These are phyloP conservation scores for Drosophila multiciliata DNA, from an alignment of 2,888 invertebrate species.

Conservation along the genomic window DNA sequence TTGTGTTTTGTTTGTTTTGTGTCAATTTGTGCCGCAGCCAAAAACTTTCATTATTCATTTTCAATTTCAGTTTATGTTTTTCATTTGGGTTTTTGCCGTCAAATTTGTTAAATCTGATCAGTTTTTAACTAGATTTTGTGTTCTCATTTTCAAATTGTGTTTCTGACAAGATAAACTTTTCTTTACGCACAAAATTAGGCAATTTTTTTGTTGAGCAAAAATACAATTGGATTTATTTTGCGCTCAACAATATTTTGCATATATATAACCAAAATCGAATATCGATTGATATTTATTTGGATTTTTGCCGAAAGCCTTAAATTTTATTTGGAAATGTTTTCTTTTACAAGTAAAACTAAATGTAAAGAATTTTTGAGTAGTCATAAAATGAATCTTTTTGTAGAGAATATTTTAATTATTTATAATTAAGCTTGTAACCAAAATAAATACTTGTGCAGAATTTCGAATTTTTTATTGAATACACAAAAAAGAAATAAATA, in stretches of 20 bases:
- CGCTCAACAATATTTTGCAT: not conserved
- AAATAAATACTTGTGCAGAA: too few relatives aligned
- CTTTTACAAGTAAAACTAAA: not conserved
- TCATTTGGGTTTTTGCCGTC: constrained; percentile 1
- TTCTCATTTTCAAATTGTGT: constrained; percentile 14
- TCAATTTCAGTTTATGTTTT: not conserved
- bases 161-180: constrained; percentile 7
- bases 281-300: not conserved
- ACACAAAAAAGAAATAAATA: too few relatives aligned
- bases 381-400: not conserved
- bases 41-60: constrained; percentile 28
- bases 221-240: not conserved
- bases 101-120: constrained; percentile 20
- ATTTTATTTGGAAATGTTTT: not conserved
- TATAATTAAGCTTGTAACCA: not conserved
- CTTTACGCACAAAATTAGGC: constrained; percentile 25
- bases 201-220: constrained; percentile 6
- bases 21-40: constrained; percentile 25
- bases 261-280: not conserved
- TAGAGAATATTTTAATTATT: not conserved
- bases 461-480: too few relatives aligned
- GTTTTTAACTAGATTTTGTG: constrained; percentile 4
- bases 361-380: not conserved
- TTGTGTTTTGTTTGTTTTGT: constrained; percentile 5
- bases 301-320: not conserved